Evolutionary conservation across 1,140 invertebrate genomes (phyloP).

Genomic region (Rhopalosiphum padi): DNA sequence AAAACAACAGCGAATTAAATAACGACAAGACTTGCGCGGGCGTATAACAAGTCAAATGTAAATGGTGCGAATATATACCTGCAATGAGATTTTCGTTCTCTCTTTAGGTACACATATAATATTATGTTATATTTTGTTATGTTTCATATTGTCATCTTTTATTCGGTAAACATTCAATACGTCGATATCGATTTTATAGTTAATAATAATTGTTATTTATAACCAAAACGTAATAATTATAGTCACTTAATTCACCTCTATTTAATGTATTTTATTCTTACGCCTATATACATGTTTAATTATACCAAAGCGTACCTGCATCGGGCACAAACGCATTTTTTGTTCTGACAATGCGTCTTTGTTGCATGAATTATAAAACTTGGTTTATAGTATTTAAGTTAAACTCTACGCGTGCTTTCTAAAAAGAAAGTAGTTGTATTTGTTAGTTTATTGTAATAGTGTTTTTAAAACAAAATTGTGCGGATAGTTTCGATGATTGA

Average conservation of each 20-base stretch:
- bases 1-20: background rate
- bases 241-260: background rate
- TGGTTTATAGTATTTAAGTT: background rate
- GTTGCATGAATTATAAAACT: background rate
- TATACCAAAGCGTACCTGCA: background rate
- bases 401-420: background rate
- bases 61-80: background rate
- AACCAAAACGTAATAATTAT: background rate
- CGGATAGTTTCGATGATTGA: background rate
- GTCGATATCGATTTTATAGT: background rate
- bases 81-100: background rate
- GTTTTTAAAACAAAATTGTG: background rate
- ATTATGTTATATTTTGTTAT: too few relatives aligned
- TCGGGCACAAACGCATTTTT: background rate
- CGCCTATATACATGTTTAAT: background rate
- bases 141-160: background rate
- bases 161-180: background rate
- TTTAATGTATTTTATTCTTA: background rate
- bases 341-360: background rate
- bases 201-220: background rate
- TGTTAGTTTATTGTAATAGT: background rate
- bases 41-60: background rate
- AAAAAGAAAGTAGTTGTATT: conserved; percentile 28
- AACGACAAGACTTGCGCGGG: background rate
- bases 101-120: background rate